Percentiles rank a stretch among this genome's conserved stretches.
These are phyloP conservation scores for Urechis unicinctus DNA, from an alignment of 2,888 invertebrate genomes.

Conservation along the genomic window DNA sequence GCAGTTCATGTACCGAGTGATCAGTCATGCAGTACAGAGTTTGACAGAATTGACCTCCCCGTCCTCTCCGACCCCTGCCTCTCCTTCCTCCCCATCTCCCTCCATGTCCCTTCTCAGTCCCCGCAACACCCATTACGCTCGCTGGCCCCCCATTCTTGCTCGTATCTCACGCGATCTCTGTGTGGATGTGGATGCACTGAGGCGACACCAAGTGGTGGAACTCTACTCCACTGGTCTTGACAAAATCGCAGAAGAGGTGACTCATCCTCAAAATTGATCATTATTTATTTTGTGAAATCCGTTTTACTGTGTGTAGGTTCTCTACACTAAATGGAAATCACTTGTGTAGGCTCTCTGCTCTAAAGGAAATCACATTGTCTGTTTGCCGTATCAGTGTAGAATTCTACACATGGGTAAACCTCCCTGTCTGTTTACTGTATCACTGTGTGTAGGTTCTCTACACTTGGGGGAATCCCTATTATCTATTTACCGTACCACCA, in stretches of 20 bases:
- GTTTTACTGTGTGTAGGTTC: too few relatives aligned
- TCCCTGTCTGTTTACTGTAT: neutral
- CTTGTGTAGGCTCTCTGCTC: too few relatives aligned
- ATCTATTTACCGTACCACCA: neutral
- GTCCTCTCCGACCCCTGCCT: neutral
- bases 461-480: too few relatives aligned
- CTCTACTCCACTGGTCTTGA: constrained; percentile 60
- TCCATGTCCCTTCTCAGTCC: neutral
- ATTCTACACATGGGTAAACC: too few relatives aligned
- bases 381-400: too few relatives aligned
- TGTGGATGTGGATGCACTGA: constrained; percentile 66
- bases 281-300: too few relatives aligned
- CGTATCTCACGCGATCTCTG: constrained; percentile 71
- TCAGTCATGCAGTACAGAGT: constrained; percentile 68
- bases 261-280: too few relatives aligned
- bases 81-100: too few relatives aligned
- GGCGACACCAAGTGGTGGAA: constrained; percentile 69
- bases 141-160: constrained; percentile 69
- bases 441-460: constrained; percentile 2
- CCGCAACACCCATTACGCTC: constrained; percentile 2
- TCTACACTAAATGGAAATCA: too few relatives aligned
- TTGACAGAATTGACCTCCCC: constrained; percentile 49
- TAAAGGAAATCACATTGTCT: too few relatives aligned
- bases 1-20: constrained; percentile 65
- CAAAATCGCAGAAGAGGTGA: constrained; percentile 60